Conservation (phyloP, 2,797 vertebrate genomes). For the Pipistrellus kuhlii region DNA sequence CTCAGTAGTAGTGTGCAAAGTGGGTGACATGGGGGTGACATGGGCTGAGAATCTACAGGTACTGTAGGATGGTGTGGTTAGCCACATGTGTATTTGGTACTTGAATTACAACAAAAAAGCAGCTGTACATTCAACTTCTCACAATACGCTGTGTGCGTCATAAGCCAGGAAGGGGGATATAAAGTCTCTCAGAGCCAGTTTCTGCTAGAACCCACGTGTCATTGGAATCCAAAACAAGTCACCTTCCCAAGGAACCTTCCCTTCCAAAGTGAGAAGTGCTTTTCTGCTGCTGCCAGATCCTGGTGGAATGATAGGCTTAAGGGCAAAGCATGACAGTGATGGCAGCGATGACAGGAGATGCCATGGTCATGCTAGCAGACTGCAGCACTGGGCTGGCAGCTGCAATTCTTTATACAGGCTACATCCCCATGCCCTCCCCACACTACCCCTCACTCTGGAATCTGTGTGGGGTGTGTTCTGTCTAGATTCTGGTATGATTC, state of each 20-base stretch:
- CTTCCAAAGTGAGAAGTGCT: background rate
- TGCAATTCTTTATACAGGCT: background rate
- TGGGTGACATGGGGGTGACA: background rate
- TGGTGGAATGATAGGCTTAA: background rate
- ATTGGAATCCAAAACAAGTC: background rate
- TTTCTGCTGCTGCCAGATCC: background rate
- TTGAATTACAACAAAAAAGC: background rate
- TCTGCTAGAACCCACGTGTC: background rate
- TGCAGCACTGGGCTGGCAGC: background rate
- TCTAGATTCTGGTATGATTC: slow-evolving; percentile 52
- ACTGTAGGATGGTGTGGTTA: background rate
- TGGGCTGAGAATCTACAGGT: background rate
- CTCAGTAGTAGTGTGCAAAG: background rate
- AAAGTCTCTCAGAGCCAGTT: background rate
- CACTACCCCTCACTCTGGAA: background rate
- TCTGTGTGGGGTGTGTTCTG: background rate
- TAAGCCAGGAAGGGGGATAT: background rate
- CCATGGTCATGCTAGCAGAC: background rate
- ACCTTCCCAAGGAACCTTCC: background rate
- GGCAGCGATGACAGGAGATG: background rate
- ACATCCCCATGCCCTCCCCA: rapidly evolving
- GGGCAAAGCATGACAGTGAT: background rate
- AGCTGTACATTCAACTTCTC: background rate
- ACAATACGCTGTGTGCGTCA: background rate
- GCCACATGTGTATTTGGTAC: background rate